Percentiles rank a stretch among this genome's conserved stretches.
Evolutionary conservation across 2,113 vertebrate genomes (phyloP).

Genomic region (Tylochromis polylepis): DNA sequence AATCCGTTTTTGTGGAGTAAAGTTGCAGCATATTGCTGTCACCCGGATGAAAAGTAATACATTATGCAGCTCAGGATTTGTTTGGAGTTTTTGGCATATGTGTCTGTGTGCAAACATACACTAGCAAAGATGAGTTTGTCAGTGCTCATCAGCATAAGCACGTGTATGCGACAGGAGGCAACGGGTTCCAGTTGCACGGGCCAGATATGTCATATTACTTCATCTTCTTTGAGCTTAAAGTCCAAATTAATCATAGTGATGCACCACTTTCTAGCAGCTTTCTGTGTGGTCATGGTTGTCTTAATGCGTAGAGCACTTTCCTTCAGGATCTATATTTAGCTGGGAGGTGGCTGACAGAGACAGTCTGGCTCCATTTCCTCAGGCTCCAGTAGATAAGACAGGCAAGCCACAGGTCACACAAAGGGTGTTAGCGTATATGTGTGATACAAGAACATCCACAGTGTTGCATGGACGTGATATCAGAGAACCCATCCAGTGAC

Average conservation of each 20-base stretch:
- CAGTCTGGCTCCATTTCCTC: constrained; percentile 58
- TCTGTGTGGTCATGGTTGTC: constrained; percentile 48
- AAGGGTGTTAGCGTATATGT: background rate
- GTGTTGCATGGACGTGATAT: constrained; percentile 17
- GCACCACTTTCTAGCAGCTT: background rate
- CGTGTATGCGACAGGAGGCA: constrained; percentile 21
- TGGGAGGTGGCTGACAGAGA: constrained; percentile 46
- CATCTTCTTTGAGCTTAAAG: constrained; percentile 10
- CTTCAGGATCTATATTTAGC: constrained; percentile 53
- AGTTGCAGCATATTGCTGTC: background rate
- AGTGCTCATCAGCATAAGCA: constrained; percentile 29
- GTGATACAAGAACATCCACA: constrained; percentile 8
- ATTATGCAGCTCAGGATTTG: background rate
- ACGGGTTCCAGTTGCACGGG: constrained; percentile 32
- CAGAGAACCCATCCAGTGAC: constrained; percentile 13
- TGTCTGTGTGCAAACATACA: background rate
- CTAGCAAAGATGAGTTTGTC: constrained; percentile 16
- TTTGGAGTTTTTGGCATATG: background rate
- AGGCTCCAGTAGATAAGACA: constrained; percentile 45
- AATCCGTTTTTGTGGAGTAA: constrained; percentile 28
- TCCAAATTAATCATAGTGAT: background rate
- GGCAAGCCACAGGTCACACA: constrained; percentile 37
- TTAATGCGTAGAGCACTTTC: constrained; percentile 34
- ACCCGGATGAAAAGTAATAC: background rate
- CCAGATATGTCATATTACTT: constrained; percentile 29